Base-by-base conservation (phyloP, 2,797 vertebrate genomes). In the Iguana delicatissima region DNA sequence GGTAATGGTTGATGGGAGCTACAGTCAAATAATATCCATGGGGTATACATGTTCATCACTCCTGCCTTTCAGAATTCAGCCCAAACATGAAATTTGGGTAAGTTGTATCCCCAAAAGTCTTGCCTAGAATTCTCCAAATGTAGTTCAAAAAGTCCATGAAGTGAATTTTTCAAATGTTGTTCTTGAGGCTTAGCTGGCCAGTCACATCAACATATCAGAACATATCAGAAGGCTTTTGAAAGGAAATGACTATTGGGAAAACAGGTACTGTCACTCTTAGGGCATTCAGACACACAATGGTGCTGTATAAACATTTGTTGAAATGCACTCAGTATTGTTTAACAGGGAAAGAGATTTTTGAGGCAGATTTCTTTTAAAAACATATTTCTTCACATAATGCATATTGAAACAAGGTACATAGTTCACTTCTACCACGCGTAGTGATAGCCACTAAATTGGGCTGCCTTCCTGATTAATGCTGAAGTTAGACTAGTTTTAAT, bases 231-330 rank as follows among this genome's bases (percentile, higher is more conserved):
- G 14, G 9, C 80, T 57, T 93, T 94, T 74, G 89, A 83, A 76
- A 88, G 88, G 5, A 0, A 91, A 89, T 80, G 35, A 59, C 79
- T 10, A 1, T 85, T 32, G 80, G 73, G 87, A 84, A 89, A 94
- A 92, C 24, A 8, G 29, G 87, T 93, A 80, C 90, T 93, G 76
- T 50, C 74, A 86, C 86, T 24, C 90, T 95, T 94, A 35, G 77
- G 35, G 69, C 84, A 85, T 57, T 57, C 32, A 12, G 42, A 86
- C 62, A 84, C 6, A 87, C 73, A 92, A 26, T 76, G 91, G 91
- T 89, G 12, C 24, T 13, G 50, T 46, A 64, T 7, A 62, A 32
- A 62, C 24, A 86, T 86, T 77, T 64, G 59, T 57, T 69, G 62
- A 8, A 20, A 88, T 81, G n/a, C 46, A 85, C 29, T 85, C 8